Evolutionary conservation across 2,888 invertebrate genomes (phyloP).

Genomic region (Parthenolecanium corni): DNA sequence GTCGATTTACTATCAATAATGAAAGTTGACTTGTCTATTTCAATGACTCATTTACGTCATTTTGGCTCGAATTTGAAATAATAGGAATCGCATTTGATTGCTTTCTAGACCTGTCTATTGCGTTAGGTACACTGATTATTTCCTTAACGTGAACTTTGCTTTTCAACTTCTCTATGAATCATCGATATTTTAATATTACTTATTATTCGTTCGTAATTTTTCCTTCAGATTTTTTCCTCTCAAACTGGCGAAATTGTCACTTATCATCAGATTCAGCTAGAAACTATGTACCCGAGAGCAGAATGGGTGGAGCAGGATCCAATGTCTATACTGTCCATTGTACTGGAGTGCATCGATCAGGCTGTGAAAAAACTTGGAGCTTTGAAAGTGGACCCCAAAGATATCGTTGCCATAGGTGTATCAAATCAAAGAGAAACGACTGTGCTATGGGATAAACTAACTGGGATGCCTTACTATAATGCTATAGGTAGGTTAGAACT

Average conservation of each 20-base stretch:
- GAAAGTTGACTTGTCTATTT: too few relatives aligned
- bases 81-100: too few relatives aligned
- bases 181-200: too few relatives aligned
- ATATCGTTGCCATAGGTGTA: conserved; percentile 79
- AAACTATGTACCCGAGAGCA: conserved; percentile 71
- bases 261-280: conserved; percentile 73
- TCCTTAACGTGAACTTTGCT: too few relatives aligned
- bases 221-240: conserved; percentile 56
- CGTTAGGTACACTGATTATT: too few relatives aligned
- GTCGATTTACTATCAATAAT: too few relatives aligned
- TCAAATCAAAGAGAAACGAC: conserved; percentile 96
- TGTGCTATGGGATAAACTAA: conserved; percentile 79
- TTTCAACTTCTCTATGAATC: too few relatives aligned
- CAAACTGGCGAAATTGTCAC: conserved; percentile 76
- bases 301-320: conserved; percentile 99
- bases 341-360: conserved; percentile 66
- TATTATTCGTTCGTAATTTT: too few relatives aligned
- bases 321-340: conserved; percentile 63
- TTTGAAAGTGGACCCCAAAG: conserved; percentile 59
- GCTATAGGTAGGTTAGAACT: conserved; percentile 72
- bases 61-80: too few relatives aligned
- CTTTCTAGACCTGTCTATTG: too few relatives aligned
- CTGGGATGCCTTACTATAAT: conserved; percentile 84
- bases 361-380: conserved; percentile 58
- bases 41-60: too few relatives aligned